Percentiles rank a stretch among this genome's conserved stretches.
Evolutionary conservation across 2,797 vertebrate species (phyloP).

Genomic region (Heteromormyrus szaboi): DNA sequence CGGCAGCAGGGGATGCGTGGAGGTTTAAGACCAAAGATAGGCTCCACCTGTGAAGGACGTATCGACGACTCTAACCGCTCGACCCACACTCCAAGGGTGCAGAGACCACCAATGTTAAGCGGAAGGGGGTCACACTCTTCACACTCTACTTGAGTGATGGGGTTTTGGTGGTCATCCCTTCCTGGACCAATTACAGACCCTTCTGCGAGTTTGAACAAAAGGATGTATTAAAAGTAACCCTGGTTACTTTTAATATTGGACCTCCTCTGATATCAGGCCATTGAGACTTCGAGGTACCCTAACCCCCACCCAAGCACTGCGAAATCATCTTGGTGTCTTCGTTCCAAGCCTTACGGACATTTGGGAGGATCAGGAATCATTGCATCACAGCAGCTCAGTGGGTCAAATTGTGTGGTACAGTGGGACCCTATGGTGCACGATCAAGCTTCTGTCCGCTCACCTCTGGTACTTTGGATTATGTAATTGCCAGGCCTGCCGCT

Average conservation of each 20-base stretch:
- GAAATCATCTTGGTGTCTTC: neutral
- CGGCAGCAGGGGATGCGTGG: neutral
- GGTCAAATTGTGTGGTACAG: neutral
- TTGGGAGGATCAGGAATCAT: neutral
- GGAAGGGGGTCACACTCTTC: conserved; percentile 41
- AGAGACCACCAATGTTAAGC: neutral
- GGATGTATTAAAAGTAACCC: neutral
- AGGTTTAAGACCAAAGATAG: neutral
- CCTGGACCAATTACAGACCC: neutral
- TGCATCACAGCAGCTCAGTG: neutral
- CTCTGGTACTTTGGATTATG: neutral
- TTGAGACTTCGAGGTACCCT: neutral
- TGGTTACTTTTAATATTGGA: neutral
- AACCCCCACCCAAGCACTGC: neutral
- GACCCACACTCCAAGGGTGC: neutral
- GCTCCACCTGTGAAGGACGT: neutral
- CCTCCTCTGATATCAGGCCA: neutral
- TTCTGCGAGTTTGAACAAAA: neutral
- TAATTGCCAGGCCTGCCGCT: neutral
- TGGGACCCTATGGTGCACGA: neutral
- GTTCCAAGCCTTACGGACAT: neutral
- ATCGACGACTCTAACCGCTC: neutral
- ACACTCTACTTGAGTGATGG: conserved; percentile 30
- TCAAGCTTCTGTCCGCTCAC: neutral
- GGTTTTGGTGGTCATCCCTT: neutral